Conservation (phyloP, 2,113 vertebrate genomes). For the Crotalus horridus region DNA sequence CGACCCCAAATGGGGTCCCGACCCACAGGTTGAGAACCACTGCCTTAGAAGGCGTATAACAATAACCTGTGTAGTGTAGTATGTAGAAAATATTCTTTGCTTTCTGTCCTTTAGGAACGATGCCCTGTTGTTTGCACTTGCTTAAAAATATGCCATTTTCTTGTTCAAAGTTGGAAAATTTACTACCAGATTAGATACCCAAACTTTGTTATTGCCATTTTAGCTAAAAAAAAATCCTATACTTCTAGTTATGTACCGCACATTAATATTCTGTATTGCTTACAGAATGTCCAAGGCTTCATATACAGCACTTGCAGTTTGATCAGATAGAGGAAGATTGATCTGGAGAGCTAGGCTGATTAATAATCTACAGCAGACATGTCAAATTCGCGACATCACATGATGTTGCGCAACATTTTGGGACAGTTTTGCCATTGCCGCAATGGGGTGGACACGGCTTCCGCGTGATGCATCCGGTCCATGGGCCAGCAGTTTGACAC, state of each 20-base stretch:
- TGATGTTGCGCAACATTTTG: too few species aligned
- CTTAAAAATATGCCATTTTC: background rate
- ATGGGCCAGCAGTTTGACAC: too few species aligned
- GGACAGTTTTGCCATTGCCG: too few species aligned
- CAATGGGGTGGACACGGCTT: too few species aligned
- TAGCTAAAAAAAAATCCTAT: background rate
- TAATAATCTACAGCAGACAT: background rate
- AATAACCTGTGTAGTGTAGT: background rate
- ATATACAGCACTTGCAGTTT: background rate
- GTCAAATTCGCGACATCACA: too few species aligned
- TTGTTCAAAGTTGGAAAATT: background rate
- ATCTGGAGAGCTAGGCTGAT: background rate
- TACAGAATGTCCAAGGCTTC: background rate
- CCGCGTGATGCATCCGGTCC: fast-evolving
- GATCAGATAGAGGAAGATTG: background rate
- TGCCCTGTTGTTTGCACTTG: background rate
- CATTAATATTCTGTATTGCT: background rate
- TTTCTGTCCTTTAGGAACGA: background rate
- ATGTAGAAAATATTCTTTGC: background rate
- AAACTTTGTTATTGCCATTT: background rate
- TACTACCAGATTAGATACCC: background rate
- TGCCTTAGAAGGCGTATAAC: background rate
- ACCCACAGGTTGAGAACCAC: too few species aligned
- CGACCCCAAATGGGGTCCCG: too few species aligned
- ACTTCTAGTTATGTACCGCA: background rate